Base-by-base conservation (phyloP, 2,888 invertebrate genomes). In the Trachelus tabidus region DNA sequence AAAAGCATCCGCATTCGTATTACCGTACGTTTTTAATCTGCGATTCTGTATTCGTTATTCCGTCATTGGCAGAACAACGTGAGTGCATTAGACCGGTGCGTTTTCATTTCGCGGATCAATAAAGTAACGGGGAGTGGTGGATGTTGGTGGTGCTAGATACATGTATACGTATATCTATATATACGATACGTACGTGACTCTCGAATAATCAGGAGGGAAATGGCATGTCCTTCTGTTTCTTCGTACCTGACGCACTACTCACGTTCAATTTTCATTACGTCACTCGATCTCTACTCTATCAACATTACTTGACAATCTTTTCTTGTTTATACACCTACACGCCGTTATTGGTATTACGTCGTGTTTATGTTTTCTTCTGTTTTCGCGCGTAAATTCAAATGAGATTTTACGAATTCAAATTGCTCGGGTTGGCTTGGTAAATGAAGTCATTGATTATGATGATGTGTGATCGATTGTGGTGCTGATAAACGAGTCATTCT, bases 101-200 rank as follows among this genome's bases (percentile, higher is more conserved):
- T 69, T 69, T 69, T 69, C 69, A 40, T 69, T 30, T 4, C 69
- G 75, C 86, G 89, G 89, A 89, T 89, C 89, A 89, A 89, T 89
- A 89, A 85, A 87, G 86, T 85, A 83, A 89, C 88, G 85, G 82
- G 34, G 82, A 81, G 79, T 83, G 85, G 79, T 79, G 40, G 40
- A 82, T 86, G 84, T 86, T 86, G 85, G 86, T 86, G 85, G 86
- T 81, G 82, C 77, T 80, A 77, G 76, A 79, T 71, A 73, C 37
- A 75, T 37, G 68, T 73, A 40, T 73, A 68, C 75, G 34, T 35
- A 34, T 40, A 40, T 40, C 4, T 15, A 6, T 15, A 15, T 15
- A 40, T 4, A 15, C 40, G 6, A 15, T 40, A 37, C 37, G 37
- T 12, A 37, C 37, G 37, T 37, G 30, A n/a, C 31, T 69, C 69